Conservation (phyloP, 2,113 vertebrate species). For the Colinus virginianus region DNA sequence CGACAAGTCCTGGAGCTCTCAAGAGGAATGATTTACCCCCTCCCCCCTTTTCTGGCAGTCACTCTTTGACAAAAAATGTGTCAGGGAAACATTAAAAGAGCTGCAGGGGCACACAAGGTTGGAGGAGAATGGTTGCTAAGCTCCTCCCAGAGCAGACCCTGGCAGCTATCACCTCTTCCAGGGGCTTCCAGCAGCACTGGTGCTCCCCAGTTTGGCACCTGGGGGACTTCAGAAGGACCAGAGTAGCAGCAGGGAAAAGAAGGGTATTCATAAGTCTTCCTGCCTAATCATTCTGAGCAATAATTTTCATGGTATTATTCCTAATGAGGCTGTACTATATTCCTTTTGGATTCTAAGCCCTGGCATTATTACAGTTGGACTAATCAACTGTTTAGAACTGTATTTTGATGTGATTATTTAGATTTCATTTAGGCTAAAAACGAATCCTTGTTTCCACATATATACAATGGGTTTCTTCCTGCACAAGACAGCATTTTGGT, state of each 20-base stretch:
- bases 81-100: neutral
- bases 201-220: neutral
- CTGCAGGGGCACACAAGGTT: neutral
- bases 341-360: neutral
- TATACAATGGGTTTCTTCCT: neutral
- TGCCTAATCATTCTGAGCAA: neutral
- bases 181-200: neutral
- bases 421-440: neutral
- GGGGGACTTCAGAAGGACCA: neutral
- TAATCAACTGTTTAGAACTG: accelerated
- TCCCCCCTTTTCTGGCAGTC: neutral
- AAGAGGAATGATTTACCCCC: neutral
- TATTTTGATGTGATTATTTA: neutral
- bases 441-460: neutral
- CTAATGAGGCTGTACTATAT: neutral
- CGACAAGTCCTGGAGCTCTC: neutral
- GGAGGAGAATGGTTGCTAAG: neutral
- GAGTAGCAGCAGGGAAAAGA: neutral
- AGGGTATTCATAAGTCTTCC: neutral
- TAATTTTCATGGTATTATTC: neutral
- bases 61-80: neutral
- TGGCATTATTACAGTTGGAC: neutral
- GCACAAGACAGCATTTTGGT: neutral
- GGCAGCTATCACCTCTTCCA: neutral
- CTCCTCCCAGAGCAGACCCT: neutral